A percentile compares a stretch with the other conserved stretches of the same genome.
These are phyloP conservation scores for Drosophila mayaguana DNA, from an alignment of 2,888 invertebrate species.

Conservation along the genomic window DNA sequence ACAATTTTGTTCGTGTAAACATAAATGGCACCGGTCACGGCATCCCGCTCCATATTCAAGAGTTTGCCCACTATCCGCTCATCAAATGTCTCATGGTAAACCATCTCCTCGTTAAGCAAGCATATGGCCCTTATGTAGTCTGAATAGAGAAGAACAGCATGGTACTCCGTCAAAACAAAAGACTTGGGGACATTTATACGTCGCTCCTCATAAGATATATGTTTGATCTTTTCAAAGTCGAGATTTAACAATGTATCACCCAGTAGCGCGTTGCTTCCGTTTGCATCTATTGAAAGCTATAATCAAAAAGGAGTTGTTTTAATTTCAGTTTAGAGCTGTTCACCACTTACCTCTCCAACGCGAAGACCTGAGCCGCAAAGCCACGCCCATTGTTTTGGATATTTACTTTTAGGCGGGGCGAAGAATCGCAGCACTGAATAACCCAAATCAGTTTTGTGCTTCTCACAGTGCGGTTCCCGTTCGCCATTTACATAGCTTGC, in stretches of 20 bases:
- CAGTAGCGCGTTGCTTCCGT: conserved; percentile 45
- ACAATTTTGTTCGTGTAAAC: conserved; percentile 93
- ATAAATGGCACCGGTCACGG: conserved; percentile 92
- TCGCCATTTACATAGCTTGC: conserved; percentile 72
- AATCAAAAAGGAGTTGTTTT: neutral
- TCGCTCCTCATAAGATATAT: conserved; percentile 79
- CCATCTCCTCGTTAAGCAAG: conserved; percentile 92
- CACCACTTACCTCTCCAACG: conserved; percentile 89
- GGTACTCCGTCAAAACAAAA: conserved; percentile 95
- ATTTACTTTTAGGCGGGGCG: conserved; percentile 88
- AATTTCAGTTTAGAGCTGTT: neutral
- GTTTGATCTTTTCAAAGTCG: conserved; percentile 68
- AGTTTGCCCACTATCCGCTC: conserved; percentile 91
- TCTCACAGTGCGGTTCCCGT: conserved; percentile 87
- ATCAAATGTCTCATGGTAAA: conserved; percentile 93
- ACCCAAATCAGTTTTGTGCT: conserved; percentile 89
- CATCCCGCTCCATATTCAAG: conserved; percentile 92
- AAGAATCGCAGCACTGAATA: conserved; percentile 93
- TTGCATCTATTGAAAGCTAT: conserved; percentile 56
- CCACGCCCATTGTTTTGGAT: conserved; percentile 94
- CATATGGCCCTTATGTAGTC: conserved; percentile 94
- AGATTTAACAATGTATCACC: conserved; percentile 70
- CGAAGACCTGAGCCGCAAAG: conserved; percentile 93
- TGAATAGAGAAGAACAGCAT: conserved; percentile 92
- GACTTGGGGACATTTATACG: conserved; percentile 87